phyloP scores from a whole-genome alignment of 2,797 vertebrate genomes.

The Acipenser transmontanus region DNA sequence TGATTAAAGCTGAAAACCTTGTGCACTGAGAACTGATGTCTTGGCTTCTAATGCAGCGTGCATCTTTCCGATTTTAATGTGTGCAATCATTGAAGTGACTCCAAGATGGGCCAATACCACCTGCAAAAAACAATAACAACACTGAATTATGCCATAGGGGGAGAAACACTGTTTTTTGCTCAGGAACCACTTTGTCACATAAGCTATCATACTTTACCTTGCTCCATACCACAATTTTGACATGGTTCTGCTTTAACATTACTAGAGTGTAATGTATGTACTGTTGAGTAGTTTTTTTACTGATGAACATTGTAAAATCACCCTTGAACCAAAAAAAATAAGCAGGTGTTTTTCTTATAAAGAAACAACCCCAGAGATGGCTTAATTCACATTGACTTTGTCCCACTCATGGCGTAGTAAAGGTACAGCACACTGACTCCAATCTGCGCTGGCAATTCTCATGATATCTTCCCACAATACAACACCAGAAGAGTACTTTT shows the following conservation, averaged over 20 bases:
- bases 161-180: neutral
- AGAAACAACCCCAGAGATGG: too few relatives aligned
- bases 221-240: neutral
- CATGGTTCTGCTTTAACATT: neutral
- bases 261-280: constrained; percentile 2
- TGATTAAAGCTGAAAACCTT: constrained; percentile 44
- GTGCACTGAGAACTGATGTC: constrained; percentile 57
- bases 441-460: too few relatives aligned
- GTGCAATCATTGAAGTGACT: constrained; percentile 64
- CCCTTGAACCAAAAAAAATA: too few relatives aligned
- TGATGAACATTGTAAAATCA: too few relatives aligned
- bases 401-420: too few relatives aligned
- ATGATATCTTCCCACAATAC: too few relatives aligned
- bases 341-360: too few relatives aligned
- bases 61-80: constrained; percentile 64
- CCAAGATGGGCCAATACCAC: constrained; percentile 62
- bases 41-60: constrained; percentile 64
- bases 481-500: too few relatives aligned
- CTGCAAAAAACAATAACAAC: constrained; percentile 28
- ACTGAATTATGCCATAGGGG: neutral
- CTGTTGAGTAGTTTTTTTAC: neutral
- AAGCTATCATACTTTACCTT: too few relatives aligned
- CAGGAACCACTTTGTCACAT: neutral
- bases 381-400: too few relatives aligned
- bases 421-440: too few relatives aligned